A percentile compares a stretch with the other conserved stretches of the same genome.
Conservation (phyloP, 1,140 invertebrate genomes). For the Nymphalis io region DNA sequence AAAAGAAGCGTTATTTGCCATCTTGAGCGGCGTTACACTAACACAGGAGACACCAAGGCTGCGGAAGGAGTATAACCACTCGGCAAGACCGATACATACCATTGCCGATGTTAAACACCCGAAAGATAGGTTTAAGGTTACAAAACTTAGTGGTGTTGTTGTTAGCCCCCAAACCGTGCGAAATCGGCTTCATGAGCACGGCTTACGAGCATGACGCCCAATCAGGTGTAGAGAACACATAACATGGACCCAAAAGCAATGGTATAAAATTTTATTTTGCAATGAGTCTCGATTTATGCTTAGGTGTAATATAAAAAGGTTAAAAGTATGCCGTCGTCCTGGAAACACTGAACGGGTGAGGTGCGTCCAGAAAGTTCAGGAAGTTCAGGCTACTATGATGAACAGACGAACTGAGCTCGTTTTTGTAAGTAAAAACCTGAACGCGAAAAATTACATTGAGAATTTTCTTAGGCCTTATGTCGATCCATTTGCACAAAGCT, state of each 20-base stretch:
- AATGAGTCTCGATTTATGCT: slow-evolving; percentile 17
- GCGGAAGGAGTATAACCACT: slow-evolving; percentile 15
- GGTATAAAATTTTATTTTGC: slow-evolving; percentile 32
- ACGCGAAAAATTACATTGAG: background rate
- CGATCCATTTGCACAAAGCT: slow-evolving; percentile 17
- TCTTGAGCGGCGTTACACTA: slow-evolving; percentile 18
- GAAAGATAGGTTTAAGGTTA: slow-evolving; percentile 12
- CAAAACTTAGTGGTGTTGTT: slow-evolving; percentile 13
- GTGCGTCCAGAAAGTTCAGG: slow-evolving; percentile 32
- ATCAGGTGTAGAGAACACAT: slow-evolving; percentile 26
- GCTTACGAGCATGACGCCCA: slow-evolving; percentile 23
- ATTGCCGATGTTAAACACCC: slow-evolving; percentile 24
- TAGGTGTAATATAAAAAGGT: slow-evolving; percentile 15
- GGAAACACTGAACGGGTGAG: slow-evolving; percentile 32
- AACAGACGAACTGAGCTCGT: background rate
- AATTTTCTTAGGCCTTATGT: background rate
- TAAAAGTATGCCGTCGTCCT: slow-evolving; percentile 32
- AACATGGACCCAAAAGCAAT: slow-evolving; percentile 28
- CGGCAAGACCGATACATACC: slow-evolving; percentile 27
- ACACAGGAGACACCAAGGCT: slow-evolving; percentile 6
- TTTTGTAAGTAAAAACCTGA: background rate
- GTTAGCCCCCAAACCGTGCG: slow-evolving; percentile 2
- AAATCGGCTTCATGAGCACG: slow-evolving; percentile 15
- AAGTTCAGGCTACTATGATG: slow-evolving; percentile 16
- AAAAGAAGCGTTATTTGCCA: slow-evolving; percentile 25